A percentile compares a stretch with the other conserved stretches of the same genome.
Evolutionary conservation across 1,140 invertebrate genomes (phyloP).

Genomic region (Tetraneura akinire): DNA sequence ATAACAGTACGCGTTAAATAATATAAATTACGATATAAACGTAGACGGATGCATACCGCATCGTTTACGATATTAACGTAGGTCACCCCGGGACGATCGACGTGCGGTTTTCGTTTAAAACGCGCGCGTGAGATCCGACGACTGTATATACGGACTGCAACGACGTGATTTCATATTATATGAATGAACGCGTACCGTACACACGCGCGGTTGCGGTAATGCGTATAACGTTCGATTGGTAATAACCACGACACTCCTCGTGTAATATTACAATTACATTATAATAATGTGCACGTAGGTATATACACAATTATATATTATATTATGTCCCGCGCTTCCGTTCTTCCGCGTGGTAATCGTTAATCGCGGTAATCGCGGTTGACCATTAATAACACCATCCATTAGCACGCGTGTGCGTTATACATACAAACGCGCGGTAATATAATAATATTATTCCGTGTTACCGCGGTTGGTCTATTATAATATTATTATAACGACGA

Average conservation of each 20-base stretch:
- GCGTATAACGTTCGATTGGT: not conserved
- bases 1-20: too few relatives aligned
- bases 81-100: too few relatives aligned
- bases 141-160: not conserved
- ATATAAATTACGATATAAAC: too few relatives aligned
- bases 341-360: not conserved
- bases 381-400: constrained; percentile 4
- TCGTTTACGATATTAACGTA: too few relatives aligned
- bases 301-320: too few relatives aligned
- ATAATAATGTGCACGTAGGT: too few relatives aligned
- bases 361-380: not conserved
- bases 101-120: not conserved
- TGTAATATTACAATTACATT: too few relatives aligned
- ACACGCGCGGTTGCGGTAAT: not conserved
- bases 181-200: not conserved
- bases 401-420: not conserved
- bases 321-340: not conserved
- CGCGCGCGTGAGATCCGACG: not conserved
- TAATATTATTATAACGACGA: too few relatives aligned
- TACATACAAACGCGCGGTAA: not conserved
- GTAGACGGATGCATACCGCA: too few relatives aligned
- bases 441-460: not conserved
- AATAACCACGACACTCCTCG: not conserved
- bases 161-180: constrained; percentile 2
- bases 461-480: not conserved